Evolutionary conservation across 2,888 invertebrate species (phyloP), one percentile per base, ranked within the genome.

Genomic region (Heteropelma amictum): DNA sequence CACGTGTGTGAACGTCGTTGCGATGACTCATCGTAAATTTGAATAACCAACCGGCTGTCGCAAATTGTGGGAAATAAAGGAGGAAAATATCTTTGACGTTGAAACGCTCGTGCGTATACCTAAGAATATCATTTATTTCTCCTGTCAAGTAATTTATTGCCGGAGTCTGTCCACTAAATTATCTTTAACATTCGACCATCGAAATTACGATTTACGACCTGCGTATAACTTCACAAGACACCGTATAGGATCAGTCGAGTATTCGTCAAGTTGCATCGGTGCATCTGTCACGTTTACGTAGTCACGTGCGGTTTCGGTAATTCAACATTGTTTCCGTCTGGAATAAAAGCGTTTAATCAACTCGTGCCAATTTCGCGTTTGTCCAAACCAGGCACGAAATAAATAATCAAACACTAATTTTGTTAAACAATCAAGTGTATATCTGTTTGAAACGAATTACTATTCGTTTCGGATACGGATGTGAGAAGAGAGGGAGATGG

Each of bases 221-320:
- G 26, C 17, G 28, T 28, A 12, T 28, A 28, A 51, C 28, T 17
- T 3, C 21, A 35, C 17, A 7, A 63, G 35, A 14, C 10, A 51
- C 14, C 10, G 10, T 28, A 10, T 26, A 10, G 8, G 1, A n/a
- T n/a, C 45, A 4, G 7, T n/a, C 17, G 33, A 8, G 23, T 23
- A 23, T 30, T 7, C 40, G n/a, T 21, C 28, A 12, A 51, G 30
- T 28, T 51, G 40, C 40, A 51, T 19, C 30, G 23, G 12, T 23
- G 63, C 17, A 49, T 56, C 47, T 45, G 45, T 26, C 54, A 38
- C 47, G 45, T 26, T 17, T 14, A 12, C 10, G 17, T 23, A 33
- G 65, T 67, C 65, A 67, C 65, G 65, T 45, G n/a, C n/a, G 33
- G 17, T 45, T 54, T 54, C 33, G 28, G 65, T 67, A 67, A 67